Evolutionary conservation across 2,888 invertebrate species (phyloP).

Genomic region (Nysson spinosus): DNA sequence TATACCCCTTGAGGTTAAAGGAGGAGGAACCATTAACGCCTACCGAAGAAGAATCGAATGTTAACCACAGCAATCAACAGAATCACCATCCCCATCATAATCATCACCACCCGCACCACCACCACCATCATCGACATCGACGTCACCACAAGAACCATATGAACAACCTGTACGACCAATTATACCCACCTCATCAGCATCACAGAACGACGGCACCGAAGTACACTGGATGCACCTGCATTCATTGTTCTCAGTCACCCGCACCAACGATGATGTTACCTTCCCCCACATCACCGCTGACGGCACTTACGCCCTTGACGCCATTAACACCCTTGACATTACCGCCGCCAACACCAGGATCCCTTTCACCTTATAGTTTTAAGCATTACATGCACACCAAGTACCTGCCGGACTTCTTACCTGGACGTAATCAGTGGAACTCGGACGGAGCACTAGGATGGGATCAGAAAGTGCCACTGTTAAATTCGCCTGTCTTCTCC

Average conservation of each 20-base stretch:
- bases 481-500: conserved; percentile 71
- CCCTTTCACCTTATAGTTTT: conserved; percentile 80
- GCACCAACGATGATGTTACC: conserved; percentile 69
- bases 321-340: conserved; percentile 76
- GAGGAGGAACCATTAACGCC: conserved; percentile 54
- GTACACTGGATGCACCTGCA: conserved; percentile 71
- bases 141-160: conserved; percentile 49
- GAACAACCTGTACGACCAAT: conserved; percentile 51
- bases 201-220: conserved; percentile 58
- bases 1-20: conserved; percentile 69
- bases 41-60: conserved; percentile 39
- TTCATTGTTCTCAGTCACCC: conserved; percentile 68
- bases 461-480: conserved; percentile 60
- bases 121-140: conserved; percentile 58
- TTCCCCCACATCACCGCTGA: conserved; percentile 80
- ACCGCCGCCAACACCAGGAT: conserved; percentile 80
- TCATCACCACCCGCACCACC: conserved; percentile 58
- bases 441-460: conserved; percentile 80
- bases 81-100: conserved; percentile 60
- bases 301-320: conserved; percentile 76
- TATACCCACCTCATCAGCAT: conserved; percentile 57
- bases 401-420: conserved; percentile 82
- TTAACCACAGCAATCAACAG: conserved; percentile 46
- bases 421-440: conserved; percentile 83
- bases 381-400: conserved; percentile 83